Conservation (phyloP, 2,797 vertebrate genomes). For the Euphonia xanthogaster region DNA sequence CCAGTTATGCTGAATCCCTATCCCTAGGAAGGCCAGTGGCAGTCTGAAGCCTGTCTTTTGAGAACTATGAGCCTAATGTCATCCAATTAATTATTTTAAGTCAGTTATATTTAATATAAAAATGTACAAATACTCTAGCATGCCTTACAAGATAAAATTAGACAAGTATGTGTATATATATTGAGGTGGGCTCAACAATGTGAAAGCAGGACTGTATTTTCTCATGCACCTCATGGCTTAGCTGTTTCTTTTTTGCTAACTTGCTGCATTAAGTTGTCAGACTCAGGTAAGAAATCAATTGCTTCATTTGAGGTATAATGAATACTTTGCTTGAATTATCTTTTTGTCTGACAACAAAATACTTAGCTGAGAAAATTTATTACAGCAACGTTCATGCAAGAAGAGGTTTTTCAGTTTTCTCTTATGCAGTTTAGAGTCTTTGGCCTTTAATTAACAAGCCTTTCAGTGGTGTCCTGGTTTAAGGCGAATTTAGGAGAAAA, state of each 20-base stretch:
- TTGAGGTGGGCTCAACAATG: background rate
- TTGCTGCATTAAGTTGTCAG: background rate
- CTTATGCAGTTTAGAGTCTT: background rate
- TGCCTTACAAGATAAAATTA: background rate
- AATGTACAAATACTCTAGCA: background rate
- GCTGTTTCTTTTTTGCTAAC: background rate
- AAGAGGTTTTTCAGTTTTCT: background rate
- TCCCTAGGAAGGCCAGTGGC: background rate
- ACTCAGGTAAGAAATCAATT: background rate
- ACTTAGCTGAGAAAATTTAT: background rate
- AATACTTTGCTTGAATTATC: background rate
- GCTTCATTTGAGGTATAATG: background rate
- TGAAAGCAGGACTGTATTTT: background rate
- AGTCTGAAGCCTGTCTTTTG: background rate
- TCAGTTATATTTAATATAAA: background rate
- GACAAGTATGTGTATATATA: background rate
- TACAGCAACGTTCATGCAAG: background rate
- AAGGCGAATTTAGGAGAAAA: too few species aligned
- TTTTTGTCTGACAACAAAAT: background rate
- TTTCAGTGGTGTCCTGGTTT: background rate
- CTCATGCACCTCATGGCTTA: background rate
- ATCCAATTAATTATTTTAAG: background rate
- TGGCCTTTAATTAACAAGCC: background rate
- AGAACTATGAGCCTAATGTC: background rate
- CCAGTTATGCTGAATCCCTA: background rate